These are phyloP conservation scores for Pollenia labialis DNA, from an alignment of 2,888 invertebrate species.

Conservation along the genomic window DNA sequence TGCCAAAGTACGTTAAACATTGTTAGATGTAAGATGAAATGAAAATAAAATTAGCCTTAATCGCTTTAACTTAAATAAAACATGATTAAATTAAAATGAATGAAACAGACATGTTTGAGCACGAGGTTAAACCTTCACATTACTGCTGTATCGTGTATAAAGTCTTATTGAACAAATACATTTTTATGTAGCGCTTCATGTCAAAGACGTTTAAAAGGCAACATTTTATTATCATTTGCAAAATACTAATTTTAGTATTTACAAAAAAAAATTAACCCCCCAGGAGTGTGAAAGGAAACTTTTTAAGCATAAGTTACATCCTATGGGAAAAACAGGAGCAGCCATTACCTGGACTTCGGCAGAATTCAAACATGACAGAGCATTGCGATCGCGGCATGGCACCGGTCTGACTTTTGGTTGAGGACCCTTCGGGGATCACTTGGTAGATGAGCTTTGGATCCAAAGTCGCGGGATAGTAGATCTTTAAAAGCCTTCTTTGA, in stretches of 20 bases:
- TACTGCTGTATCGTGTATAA: background rate
- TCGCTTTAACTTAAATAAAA: conserved; percentile 58
- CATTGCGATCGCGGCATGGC: too few relatives aligned
- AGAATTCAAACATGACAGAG: too few relatives aligned
- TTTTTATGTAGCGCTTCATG: conserved; percentile 1
- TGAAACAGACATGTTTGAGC: background rate
- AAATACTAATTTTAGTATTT: background rate
- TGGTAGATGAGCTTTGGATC: too few relatives aligned
- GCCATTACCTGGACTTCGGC: too few relatives aligned
- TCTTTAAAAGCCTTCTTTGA: too few relatives aligned
- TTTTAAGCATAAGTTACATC: too few relatives aligned
- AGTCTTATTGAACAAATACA: background rate
- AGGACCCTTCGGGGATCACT: too few relatives aligned
- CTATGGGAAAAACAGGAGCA: too few relatives aligned
- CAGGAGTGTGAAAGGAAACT: too few relatives aligned
- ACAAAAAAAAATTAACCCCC: background rate
- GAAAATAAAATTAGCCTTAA: conserved; percentile 55
- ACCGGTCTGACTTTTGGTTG: too few relatives aligned
- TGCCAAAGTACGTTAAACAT: background rate
- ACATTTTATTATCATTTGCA: conserved; percentile 25
- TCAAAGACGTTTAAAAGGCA: conserved; percentile 30
- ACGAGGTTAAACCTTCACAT: conserved; percentile 11
- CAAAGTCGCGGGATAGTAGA: too few relatives aligned
- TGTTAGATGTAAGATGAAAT: conserved; percentile 45
- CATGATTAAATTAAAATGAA: conserved; percentile 33